A percentile compares a stretch with the other conserved stretches of the same genome.
phyloP scores from a whole-genome alignment of 1,140 invertebrate genomes.

The Sitophilus oryzae region DNA sequence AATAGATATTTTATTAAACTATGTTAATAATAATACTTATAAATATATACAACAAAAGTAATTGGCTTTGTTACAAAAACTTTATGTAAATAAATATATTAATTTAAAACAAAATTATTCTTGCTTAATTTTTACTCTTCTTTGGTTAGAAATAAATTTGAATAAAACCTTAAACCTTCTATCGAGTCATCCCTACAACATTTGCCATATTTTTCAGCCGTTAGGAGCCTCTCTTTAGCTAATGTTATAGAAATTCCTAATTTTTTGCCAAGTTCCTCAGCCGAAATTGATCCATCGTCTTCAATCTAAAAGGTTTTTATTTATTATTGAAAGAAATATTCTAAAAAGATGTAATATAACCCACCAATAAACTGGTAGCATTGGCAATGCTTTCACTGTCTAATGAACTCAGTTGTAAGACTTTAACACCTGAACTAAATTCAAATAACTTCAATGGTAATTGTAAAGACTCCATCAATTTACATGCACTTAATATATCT shows the following conservation, averaged over 20 bases:
- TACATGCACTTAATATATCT: constrained; percentile 89
- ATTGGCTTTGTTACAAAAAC: too few relatives aligned
- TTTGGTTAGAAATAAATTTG: constrained; percentile 68
- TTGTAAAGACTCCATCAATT: constrained; percentile 56
- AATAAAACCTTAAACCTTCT: constrained; percentile 88
- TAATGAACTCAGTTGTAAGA: constrained; percentile 75
- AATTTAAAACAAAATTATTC: background rate
- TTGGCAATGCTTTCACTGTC: constrained; percentile 71
- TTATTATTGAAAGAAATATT: constrained; percentile 11
- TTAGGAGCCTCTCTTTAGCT: constrained; percentile 78
- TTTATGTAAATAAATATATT: background rate
- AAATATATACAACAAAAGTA: background rate
- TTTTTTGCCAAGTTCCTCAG: constrained; percentile 77
- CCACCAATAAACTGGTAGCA: constrained; percentile 64
- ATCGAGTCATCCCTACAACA: constrained; percentile 91
- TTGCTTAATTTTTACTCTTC: constrained; percentile 19
- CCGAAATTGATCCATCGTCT: constrained; percentile 66
- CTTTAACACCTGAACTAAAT: constrained; percentile 88
- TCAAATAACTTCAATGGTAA: constrained; percentile 72
- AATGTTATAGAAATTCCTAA: constrained; percentile 81
- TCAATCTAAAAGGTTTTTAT: constrained; percentile 65
- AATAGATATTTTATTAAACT: background rate
- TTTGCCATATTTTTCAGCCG: constrained; percentile 75
- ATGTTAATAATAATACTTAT: background rate
- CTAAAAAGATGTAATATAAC: background rate